A percentile compares a stretch with the other conserved stretches of the same genome.
These are phyloP conservation scores for Varecia variegata DNA, from an alignment of 2,797 vertebrate species.

Conservation along the genomic window DNA sequence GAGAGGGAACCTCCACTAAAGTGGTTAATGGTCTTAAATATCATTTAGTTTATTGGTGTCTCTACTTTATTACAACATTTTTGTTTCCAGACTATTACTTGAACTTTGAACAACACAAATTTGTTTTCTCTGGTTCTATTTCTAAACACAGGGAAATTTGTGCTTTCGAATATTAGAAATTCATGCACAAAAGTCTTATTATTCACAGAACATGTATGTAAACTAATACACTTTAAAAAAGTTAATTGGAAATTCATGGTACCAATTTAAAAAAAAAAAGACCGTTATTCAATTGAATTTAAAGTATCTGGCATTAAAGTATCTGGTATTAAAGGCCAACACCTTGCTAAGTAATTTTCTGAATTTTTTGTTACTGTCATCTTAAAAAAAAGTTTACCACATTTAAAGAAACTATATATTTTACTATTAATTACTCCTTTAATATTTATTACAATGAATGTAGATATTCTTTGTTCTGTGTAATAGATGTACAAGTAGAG, in stretches of 20 bases:
- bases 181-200: not conserved
- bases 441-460: not conserved
- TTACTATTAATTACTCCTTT: not conserved
- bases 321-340: not conserved
- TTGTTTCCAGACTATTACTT: not conserved
- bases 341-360: not conserved
- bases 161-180: not conserved
- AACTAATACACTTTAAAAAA: not conserved
- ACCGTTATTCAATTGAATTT: not conserved
- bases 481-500: not conserved
- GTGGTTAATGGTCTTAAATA: not conserved
- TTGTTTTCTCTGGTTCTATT: not conserved
- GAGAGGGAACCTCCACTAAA: not conserved
- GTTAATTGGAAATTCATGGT: not conserved
- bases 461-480: not conserved
- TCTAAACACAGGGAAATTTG: not conserved
- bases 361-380: not conserved
- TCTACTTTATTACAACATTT: not conserved
- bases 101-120: not conserved
- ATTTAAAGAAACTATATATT: not conserved
- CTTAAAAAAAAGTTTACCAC: not conserved
- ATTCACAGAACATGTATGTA: not conserved
- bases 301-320: not conserved
- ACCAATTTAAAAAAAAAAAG: not conserved
- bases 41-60: not conserved